Evolutionary conservation across 2,113 vertebrate species (phyloP), one percentile per base, ranked within the genome.

Genomic region (Macquaria australasica): DNA sequence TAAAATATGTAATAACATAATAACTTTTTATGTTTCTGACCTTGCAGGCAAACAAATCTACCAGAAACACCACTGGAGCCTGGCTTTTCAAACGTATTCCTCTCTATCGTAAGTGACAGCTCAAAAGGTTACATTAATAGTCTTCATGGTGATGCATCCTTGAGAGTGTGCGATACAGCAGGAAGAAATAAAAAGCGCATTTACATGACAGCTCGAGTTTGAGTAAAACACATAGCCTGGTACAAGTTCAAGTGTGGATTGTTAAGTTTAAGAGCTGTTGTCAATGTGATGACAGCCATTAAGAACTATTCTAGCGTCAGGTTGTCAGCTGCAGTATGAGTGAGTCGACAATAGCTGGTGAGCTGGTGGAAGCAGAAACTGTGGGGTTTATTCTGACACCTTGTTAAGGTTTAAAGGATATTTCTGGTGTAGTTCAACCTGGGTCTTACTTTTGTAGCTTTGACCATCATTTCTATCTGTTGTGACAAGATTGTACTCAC

Each of bases 261-360:
- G 70, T 59, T 21, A 81, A 43, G 69, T 64, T 25, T 71, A 45
- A 59, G 25, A 70, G 50, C 69, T 77, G 56, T 11, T 76, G 45
- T 84, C 71, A 77, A 6, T 14, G 74, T 15, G 75, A 73, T 62
- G 64, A 43, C 7, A 16, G 71, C 73, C 78, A 75, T 81, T 77
- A 81, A 59, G 41, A 31, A 51, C 45, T 55, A 5, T 20, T 74
- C 23, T 74, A 23, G 50, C 43, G 8, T 64, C 62, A 28, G 66
- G 48, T 9, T 77, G 53, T 60, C 34, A 0, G 34, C 58, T 31
- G 53, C 1, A 83, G 51, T 7, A 6, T 31, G 55, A 62, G 39
- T 8, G 21, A 21, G 45, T 21, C 12, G 15, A 34, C 28, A 21
- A 37, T 2, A 43, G 41, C 53, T 16, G 0, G n/a, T n/a, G n/a